Percentiles rank a stretch among this genome's conserved stretches.
phyloP scores from a whole-genome alignment of 1,140 invertebrate species.

The Pectinophora gossypiella region DNA sequence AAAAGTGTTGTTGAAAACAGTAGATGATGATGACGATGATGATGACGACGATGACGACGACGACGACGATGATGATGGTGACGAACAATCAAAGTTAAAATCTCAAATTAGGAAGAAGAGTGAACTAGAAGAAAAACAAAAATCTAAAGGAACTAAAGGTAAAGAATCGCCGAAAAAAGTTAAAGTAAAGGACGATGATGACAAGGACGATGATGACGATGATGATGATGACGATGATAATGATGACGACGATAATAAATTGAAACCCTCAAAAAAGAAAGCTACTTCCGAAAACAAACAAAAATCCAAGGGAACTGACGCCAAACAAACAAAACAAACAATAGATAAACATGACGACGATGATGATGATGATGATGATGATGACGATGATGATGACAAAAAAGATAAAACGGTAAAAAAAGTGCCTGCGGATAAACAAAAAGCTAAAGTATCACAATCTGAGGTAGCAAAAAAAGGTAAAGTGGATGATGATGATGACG shows the following conservation, averaged over 20 bases:
- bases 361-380: conserved; percentile 27
- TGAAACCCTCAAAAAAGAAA: conserved; percentile 4
- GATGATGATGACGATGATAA: conserved; percentile 24
- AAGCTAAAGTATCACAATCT: conserved; percentile 2
- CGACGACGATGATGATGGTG: conserved; percentile 18
- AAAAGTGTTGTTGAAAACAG: neutral
- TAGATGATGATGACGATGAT: conserved; percentile 4
- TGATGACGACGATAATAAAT: conserved; percentile 14
- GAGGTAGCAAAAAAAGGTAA: conserved; percentile 4
- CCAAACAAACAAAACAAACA: conserved; percentile 6
- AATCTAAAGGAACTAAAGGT: neutral
- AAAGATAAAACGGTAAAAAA: conserved; percentile 7
- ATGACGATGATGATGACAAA: conserved; percentile 25
- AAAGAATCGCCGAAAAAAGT: neutral
- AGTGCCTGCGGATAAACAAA: conserved; percentile 2
- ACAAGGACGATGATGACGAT: conserved; percentile 10
- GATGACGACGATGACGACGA: conserved; percentile 6
- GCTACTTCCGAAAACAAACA: neutral
- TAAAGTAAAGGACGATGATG: conserved; percentile 5
- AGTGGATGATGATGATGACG: conserved; percentile 21
- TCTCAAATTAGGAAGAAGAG: neutral
- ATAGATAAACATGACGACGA: conserved; percentile 15
- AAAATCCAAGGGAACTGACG: too few relatives aligned
- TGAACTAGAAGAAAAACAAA: neutral
- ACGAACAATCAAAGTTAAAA: neutral